Evolutionary conservation across 2,888 invertebrate species (phyloP).

Genomic region (Cataglyphis livida): DNA sequence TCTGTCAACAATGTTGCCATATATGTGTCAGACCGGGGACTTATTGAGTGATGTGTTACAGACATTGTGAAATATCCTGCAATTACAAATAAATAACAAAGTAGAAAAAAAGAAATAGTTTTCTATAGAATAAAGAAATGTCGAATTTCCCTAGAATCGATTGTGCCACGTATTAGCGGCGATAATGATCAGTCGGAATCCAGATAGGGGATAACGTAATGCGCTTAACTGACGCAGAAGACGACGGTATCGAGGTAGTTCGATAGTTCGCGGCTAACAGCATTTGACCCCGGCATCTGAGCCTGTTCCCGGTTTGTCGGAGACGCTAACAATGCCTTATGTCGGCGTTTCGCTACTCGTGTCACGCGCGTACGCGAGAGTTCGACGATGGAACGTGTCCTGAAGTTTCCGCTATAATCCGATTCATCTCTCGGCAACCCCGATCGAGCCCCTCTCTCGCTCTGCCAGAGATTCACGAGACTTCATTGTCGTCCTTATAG

Average conservation of each 20-base stretch:
- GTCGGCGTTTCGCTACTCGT: slow-evolving; percentile 60
- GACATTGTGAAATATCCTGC: no score
- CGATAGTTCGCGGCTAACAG: slow-evolving; percentile 70
- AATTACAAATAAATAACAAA: not conserved
- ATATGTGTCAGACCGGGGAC: no score
- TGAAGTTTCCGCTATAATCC: slow-evolving; percentile 72
- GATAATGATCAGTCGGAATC: slow-evolving; percentile 38
- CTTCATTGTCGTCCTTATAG: slow-evolving; percentile 54
- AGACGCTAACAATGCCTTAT: slow-evolving; percentile 76
- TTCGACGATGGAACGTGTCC: slow-evolving; percentile 56
- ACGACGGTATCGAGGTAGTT: slow-evolving; percentile 49
- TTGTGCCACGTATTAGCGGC: slow-evolving; percentile 11
- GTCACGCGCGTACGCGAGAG: slow-evolving; percentile 54
- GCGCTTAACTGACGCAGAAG: slow-evolving; percentile 62
- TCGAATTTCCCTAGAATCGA: not conserved
- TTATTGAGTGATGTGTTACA: no score
- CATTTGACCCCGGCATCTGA: slow-evolving; percentile 69
- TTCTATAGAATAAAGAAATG: not conserved
- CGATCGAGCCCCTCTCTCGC: slow-evolving; percentile 5
- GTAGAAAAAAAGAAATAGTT: not conserved
- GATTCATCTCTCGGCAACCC: slow-evolving; percentile 58
- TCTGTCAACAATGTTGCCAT: no score
- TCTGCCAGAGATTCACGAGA: slow-evolving; percentile 24
- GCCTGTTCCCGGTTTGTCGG: slow-evolving; percentile 68
- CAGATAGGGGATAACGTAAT: slow-evolving; percentile 63